Base-by-base conservation (phyloP, 1,140 invertebrate species). In the Ectropis grisescens region DNA sequence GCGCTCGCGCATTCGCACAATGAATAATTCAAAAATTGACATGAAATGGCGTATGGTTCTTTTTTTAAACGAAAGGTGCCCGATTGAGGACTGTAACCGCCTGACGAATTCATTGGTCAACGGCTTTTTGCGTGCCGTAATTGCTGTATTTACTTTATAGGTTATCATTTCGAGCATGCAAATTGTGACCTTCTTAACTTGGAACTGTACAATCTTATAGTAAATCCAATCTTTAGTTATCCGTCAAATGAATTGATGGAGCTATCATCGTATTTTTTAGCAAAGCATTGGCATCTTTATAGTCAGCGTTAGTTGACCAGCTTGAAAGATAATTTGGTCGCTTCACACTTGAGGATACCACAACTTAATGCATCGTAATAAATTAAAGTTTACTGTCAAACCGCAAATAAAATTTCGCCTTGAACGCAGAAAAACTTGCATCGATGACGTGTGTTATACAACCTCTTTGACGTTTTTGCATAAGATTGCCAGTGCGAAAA, bases 21-120 rank as follows among this genome's bases (percentile, higher is more conserved):
- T 80, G 75, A 80, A 80, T 80, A 75, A 80, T 80, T 80, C 75
- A 80, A 75, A 76, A 80, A 80, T 80, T 80, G 75, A 78, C 75
- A 80, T 80, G 75, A 80, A 80, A 80, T 80, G 75, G 75, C 75
- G 75, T 80, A 80, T 80, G 72, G 72, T 71, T 74, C 66, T 75
- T 75, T 80, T 65, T 80, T 76, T 75, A 71, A 80, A 78, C 69
- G 69, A 78, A 80, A 80, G 75, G 75, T 80, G 75, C 72, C 70
- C 75, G 72, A 80, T 80, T 80, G 75, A 80, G 75, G 72, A 78
- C 72, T 78, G 75, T 78, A 75, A 78, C 70, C 71, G 71, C 64
- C 72, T 80, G 75, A 80, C 75, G 75, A 80, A 80, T 78, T 80
- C 75, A 80, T 80, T 74, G 75, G 72, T 33, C 70, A 67, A 75